Conservation (phyloP, 1,140 invertebrate species). For the Phthorimaea operculella region DNA sequence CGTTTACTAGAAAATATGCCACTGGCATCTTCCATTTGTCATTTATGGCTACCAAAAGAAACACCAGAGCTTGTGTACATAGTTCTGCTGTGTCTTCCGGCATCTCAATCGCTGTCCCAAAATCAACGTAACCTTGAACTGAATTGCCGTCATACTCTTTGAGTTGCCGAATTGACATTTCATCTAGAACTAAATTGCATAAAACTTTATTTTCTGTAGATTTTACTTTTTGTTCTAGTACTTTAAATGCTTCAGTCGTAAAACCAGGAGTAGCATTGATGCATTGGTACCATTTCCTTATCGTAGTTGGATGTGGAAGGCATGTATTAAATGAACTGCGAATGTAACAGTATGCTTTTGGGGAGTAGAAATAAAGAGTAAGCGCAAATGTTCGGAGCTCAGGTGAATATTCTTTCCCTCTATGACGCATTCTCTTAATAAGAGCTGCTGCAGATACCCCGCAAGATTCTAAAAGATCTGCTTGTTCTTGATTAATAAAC, state of each 20-base stretch:
- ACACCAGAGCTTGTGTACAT: slow-evolving; percentile 35
- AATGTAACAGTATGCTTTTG: no score
- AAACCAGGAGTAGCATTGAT: slow-evolving; percentile 15
- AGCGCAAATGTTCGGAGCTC: no score
- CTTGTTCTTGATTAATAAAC: no score
- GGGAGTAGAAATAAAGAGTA: no score
- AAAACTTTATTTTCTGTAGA: slow-evolving; percentile 4
- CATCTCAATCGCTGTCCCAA: neutral
- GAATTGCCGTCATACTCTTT: slow-evolving; percentile 2
- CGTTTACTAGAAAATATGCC: slow-evolving; percentile 30
- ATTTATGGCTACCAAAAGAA: slow-evolving; percentile 30
- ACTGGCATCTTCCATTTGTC: slow-evolving; percentile 34
- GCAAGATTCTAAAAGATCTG: no score
- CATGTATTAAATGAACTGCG: no score
- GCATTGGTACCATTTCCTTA: slow-evolving; percentile 11
- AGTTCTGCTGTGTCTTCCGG: neutral
- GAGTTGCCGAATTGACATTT: neutral
- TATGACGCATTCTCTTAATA: no score
- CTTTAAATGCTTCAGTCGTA: slow-evolving; percentile 10
- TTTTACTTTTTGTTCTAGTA: slow-evolving; percentile 9
- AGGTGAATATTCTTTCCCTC: slow-evolving; percentile 7
- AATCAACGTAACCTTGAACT: slow-evolving; percentile 5
- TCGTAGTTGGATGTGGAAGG: slow-evolving; percentile 10
- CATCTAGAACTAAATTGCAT: slow-evolving; percentile 5
- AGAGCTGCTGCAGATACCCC: no score